Evolutionary conservation across 2,797 vertebrate species (phyloP), one percentile per base, ranked within the genome.

Genomic region (Gephyroberyx darwinii): DNA sequence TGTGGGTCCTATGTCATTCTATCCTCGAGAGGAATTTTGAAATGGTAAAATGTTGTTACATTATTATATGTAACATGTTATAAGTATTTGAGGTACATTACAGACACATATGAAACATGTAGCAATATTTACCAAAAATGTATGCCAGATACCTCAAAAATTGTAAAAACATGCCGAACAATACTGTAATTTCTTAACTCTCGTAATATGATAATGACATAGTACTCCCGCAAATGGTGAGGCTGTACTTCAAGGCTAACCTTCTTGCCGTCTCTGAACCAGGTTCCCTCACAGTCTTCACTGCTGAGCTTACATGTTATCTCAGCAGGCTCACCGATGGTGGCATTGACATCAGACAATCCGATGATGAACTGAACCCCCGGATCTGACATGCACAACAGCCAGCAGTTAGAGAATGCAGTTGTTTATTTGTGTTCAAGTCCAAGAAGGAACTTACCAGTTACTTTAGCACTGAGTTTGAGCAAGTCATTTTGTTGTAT

Each of bases 261-360:
- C 95, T 96, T 92, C 50, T 91, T 89, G 12, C 95, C 94, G 14
- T 96, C 94, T 86, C 94, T 96, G 88, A 93, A 95, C 96, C 96
- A 96, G 75, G 30, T 37, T 35, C 95, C 95, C 0, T 92, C 88
- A 37, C 93, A 91, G 0, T 93, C 86, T 5, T 95, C 90, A 20
- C 79, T 92, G 87, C 87, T 94, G 80, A 96, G 91, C 54, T 91
- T 93, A 62, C 95, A 97, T 4, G 90, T 91, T 8, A 96, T 83
- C 59, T 93, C 89, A 3, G 92, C 90, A 0, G 86, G 61, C 47
- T 95, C 90, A 4, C 92, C 93, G 37, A 92, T 93, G 56, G 90
- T 65, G 1, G 92, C 94, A 1, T 82, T 85, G 9, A 88, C 78
- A 1, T 95, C 93, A 6, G 91, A 84, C 76, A 97, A 82, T 33